A percentile compares a stretch with the other conserved stretches of the same genome.
Conservation (phyloP, 2,888 invertebrate genomes). For the Autographa pulchrina region DNA sequence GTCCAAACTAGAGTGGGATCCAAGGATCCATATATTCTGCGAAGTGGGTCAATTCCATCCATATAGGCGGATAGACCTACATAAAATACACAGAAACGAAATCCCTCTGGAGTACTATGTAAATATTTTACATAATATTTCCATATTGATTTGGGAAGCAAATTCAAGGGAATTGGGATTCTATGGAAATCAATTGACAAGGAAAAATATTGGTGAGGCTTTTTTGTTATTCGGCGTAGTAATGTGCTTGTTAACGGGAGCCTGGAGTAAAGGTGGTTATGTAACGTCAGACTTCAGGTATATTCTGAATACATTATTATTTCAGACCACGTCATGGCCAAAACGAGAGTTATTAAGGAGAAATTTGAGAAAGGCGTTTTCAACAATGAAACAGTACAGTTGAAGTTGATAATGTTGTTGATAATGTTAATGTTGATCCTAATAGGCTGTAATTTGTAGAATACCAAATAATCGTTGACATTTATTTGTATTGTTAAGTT, state of each 20-base stretch:
- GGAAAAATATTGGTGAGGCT: constrained; percentile 37
- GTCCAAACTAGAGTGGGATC: neutral
- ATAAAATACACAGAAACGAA: constrained; percentile 35
- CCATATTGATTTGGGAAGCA: constrained; percentile 50
- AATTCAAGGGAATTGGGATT: constrained; percentile 41
- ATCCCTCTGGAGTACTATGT: constrained; percentile 43
- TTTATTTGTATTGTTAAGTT: no score
- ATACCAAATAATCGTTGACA: no score
- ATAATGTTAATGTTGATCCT: no score
- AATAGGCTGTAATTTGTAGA: no score
- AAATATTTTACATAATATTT: constrained; percentile 56
- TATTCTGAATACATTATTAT: neutral
- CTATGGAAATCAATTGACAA: constrained; percentile 54
- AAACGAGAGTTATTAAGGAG: neutral
- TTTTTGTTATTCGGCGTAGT: constrained; percentile 27
- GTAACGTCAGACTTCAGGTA: neutral
- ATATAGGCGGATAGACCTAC: constrained; percentile 8
- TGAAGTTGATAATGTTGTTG: no score
- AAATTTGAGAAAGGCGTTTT: no score
- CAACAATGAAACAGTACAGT: no score
- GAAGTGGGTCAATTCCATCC: constrained; percentile 34
- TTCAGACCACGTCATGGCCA: neutral
- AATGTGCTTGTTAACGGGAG: neutral
- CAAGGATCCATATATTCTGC: neutral
- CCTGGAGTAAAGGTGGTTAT: neutral